Percentiles rank a stretch among this genome's conserved stretches.
phyloP scores from a whole-genome alignment of 1,140 invertebrate species.

The Anthonomus grandis region DNA sequence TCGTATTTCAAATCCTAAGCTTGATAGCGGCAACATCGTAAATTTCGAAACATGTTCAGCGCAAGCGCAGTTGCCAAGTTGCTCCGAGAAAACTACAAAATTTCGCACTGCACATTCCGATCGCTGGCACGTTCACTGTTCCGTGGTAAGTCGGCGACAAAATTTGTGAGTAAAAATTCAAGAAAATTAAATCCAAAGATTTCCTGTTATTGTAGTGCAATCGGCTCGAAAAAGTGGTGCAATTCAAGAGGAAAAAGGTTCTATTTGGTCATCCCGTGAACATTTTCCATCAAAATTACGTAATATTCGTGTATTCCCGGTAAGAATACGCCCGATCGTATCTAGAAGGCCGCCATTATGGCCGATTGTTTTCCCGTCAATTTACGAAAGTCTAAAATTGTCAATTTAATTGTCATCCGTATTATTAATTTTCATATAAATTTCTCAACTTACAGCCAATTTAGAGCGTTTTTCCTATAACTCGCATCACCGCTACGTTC shows the following conservation, averaged over 20 bases:
- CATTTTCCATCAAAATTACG: slow-evolving; percentile 8
- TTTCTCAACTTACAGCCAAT: not conserved
- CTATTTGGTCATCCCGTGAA: slow-evolving; percentile 2
- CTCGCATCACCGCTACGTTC: not conserved
- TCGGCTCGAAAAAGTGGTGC: not conserved
- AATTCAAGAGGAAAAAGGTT: slow-evolving; percentile 3
- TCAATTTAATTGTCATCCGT: not conserved
- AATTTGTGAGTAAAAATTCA: slow-evolving; percentile 17
- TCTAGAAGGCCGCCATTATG: slow-evolving; percentile 4
- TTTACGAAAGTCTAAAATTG: not conserved
- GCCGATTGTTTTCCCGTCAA: slow-evolving; percentile 1
- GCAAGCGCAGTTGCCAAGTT: not conserved
- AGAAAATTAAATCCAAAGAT: slow-evolving; percentile 3
- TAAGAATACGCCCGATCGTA: slow-evolving; percentile 2
- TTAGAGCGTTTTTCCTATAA: slow-evolving; percentile 1
- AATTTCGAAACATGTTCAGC: not conserved
- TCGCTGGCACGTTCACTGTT: slow-evolving; percentile 19
- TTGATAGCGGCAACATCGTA: no score
- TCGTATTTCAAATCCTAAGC: no score
- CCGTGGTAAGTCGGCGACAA: slow-evolving; percentile 22
- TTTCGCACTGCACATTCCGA: slow-evolving; percentile 22
- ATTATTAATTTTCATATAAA: not conserved
- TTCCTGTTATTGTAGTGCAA: slow-evolving; percentile 6
- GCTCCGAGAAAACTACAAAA: slow-evolving; percentile 2
- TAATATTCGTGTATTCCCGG: slow-evolving; percentile 2